Conservation (phyloP, 1,140 invertebrate genomes). For the Lysiphlebus fabarum region DNA sequence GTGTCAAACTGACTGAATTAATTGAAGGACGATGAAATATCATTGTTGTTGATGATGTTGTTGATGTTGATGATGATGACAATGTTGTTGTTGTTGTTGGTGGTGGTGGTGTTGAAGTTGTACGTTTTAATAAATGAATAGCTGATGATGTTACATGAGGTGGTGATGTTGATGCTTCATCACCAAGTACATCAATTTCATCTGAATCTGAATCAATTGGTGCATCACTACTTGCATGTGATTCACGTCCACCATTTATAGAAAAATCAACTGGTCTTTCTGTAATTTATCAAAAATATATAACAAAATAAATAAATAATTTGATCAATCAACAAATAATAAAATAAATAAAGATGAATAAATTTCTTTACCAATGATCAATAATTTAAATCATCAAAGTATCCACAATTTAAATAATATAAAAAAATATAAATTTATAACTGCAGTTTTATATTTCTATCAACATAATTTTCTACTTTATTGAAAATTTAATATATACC, state of each 20-base stretch:
- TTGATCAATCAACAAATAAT: neutral
- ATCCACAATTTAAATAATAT: too few relatives aligned
- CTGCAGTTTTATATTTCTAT: too few relatives aligned
- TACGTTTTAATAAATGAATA: slow-evolving; percentile 34
- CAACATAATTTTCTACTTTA: too few relatives aligned
- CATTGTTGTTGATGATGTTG: slow-evolving; percentile 10
- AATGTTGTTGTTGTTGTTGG: neutral
- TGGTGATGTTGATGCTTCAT: slow-evolving; percentile 38
- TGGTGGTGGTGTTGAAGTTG: slow-evolving; percentile 35
- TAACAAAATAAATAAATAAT: neutral
- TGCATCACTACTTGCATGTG: slow-evolving; percentile 47
- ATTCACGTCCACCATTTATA: slow-evolving; percentile 44
- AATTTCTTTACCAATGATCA: neutral
- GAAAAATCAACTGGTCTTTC: slow-evolving; percentile 53
- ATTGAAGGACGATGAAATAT: slow-evolving; percentile 15
- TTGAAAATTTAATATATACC: too few relatives aligned
- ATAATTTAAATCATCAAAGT: too few relatives aligned
- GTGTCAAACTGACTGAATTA: slow-evolving; percentile 34
- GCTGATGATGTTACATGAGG: slow-evolving; percentile 25
- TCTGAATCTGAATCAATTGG: slow-evolving; percentile 47
- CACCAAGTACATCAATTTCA: slow-evolving; percentile 51
- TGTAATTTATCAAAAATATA: too few relatives aligned
- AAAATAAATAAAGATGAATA: neutral
- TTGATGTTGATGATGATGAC: slow-evolving; percentile 36
- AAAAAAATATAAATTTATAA: too few relatives aligned